Base-by-base conservation (phyloP, 1,140 invertebrate genomes). In the Solenopsis invicta region DNA sequence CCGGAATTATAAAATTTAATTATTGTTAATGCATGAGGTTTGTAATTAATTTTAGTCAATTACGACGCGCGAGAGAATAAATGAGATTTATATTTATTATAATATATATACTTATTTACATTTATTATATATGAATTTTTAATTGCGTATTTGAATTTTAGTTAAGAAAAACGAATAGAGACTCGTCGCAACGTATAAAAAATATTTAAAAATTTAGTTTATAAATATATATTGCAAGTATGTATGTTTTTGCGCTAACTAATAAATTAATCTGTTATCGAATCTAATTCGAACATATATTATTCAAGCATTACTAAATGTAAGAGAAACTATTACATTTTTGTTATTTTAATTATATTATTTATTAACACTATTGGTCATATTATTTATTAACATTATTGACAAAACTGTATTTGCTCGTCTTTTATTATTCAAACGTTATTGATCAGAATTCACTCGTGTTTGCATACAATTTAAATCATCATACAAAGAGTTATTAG, bases 1-100 rank as follows among this genome's bases (percentile, higher is more conserved):
- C 5, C 9, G 13, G 8, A 61, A 61, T 84, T 69, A 81, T 84
- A 75, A 34, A 75, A 74, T 50, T 84, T 67, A 75, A 75, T 75
- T 50, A 74, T 37, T 13, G 12, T 37, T 62, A 34, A 75, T 75
- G 54, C 29, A 61, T 69, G 48, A 67, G 16, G 64, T 74, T 48
- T 74, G 37, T 48, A 37, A 82, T 82, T 74, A 82, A 69, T 82
- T 82, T 72, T 82, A 48, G 71, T 82, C 48, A 81, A 56, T 85
- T 45, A 52, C 24, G 12, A 37, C 37, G 2, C 69, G 12, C 29
- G 48, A 8, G 13, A 41, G 37, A 85, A 77, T 54, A 64, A 61
- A 84, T 75, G 45, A 21, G 12, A 81, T n/a, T 81, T 66, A 45
- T 52, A 66, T 77, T 62, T 78, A 50, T 69, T 48, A 69, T 69